Evolutionary conservation across 2,113 vertebrate genomes (phyloP), one percentile per base, ranked within the genome.

Genomic region (Lepidothrix coronata): DNA sequence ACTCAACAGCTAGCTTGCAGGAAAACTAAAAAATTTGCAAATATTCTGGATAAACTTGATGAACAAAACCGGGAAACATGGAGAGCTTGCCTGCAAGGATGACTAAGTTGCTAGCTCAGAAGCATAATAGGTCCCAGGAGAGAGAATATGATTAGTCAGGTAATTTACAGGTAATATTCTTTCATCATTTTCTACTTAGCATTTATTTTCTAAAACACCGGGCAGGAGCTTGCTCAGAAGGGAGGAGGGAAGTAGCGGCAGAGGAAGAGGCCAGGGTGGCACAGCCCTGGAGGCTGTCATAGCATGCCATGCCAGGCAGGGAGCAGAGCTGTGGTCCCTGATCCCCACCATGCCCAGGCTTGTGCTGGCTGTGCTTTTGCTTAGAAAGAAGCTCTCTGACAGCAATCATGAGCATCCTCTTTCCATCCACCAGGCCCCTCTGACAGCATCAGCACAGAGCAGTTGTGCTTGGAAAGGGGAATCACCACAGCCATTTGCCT

Each of bases 151-250:
- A 95, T 95, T 96, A 95, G 82, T 90, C 90, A 91, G 95, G 85
- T 91, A 94, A 95, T 94, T 94, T 93, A 59, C 78, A 94, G 85
- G 91, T 90, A 96, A 93, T 88, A 71, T 11, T 72, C 78, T 93
- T 95, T 94, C 91, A 95, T 95, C 37, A 2, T 90, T 94, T 96
- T 71, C 88, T 95, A 91, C 61, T 96, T 90, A 88, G 79, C 44
- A 44, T 84, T 67, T 70, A 91, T 95, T 93, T 88, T 88, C 71
- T 74, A 63, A 63, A 88, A 85, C 3, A 11, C 27, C 11, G 7
- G 61, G 59, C 2, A 4, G 55, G 46, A 72, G 28, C 43, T 73
- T 73, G 63, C 55, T 90, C 37, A 37, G 37, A 37, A 43, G 23
- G 23, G 37, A 81, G 41, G 54, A 43, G n/a, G 12, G n/a, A 89